Percentiles rank a stretch among this genome's conserved stretches.
These are phyloP conservation scores for Platycheirus rosarum DNA, from an alignment of 2,888 invertebrate species.

Conservation along the genomic window DNA sequence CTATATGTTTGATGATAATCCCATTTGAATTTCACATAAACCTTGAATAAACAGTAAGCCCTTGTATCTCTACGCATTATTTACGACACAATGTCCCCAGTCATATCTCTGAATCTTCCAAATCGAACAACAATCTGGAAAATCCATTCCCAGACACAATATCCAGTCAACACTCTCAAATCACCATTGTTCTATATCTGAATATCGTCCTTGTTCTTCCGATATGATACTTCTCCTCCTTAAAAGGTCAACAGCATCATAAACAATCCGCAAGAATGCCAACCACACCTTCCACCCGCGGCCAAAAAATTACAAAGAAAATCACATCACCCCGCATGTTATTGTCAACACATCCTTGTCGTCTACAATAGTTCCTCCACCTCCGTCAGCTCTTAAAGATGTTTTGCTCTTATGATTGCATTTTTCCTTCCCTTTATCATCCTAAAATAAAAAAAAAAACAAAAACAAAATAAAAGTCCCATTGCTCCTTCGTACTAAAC, in stretches of 20 bases:
- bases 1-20: too few relatives aligned
- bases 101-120: too few relatives aligned
- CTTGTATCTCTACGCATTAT: too few relatives aligned
- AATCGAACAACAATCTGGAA: too few relatives aligned
- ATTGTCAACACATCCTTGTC: constrained; percentile 54
- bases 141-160: too few relatives aligned
- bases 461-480: too few relatives aligned
- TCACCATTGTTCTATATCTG: neutral
- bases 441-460: constrained; percentile 56
- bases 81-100: too few relatives aligned
- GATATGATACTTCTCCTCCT: constrained; percentile 26
- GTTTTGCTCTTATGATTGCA: constrained; percentile 33
- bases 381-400: neutral
- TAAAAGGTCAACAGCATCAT: constrained; percentile 67
- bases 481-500: constrained; percentile 1
- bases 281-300: neutral
- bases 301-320: neutral
- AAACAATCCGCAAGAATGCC: constrained; percentile 20
- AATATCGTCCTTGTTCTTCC: constrained; percentile 30
- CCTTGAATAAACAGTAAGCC: too few relatives aligned
- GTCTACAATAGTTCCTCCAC: constrained; percentile 27
- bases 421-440: constrained; percentile 51
- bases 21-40: too few relatives aligned
- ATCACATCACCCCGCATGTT: constrained; percentile 41
- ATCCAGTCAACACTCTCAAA: too few relatives aligned